Base-by-base conservation (phyloP, 1,140 invertebrate genomes). In the Drosophila sulfurigaster region DNA sequence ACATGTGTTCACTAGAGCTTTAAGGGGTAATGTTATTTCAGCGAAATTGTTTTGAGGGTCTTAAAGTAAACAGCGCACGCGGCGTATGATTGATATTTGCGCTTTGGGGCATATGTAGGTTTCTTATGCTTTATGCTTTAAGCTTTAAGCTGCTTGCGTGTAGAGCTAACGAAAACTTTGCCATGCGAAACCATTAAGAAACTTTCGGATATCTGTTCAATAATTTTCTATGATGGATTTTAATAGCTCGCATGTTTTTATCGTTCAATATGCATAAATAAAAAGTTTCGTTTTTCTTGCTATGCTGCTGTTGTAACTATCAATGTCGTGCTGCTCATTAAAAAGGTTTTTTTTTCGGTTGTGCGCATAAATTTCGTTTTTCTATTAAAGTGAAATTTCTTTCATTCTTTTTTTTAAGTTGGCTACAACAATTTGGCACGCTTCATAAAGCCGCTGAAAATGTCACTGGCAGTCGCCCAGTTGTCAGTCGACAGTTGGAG, bases 21-120 rank as follows among this genome's bases (percentile, higher is more conserved):
- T 85, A 80, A 85, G 89, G 78, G 78, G 78, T 69, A 83, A 89
- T 87, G 69, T 89, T 81, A 20, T 86, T 66, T 80, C 73, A 69
- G 54, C 28, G 75, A 78, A 85, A 86, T 79, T 86, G 78, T 82
- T 81, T 71, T 48, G 3, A 38, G 52, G 32, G 52, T 41, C 65
- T 82, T 86, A 64, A 76, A 75, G 48, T 52, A 70, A 82, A 60
- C 72, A 77, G 45, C 58, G 28, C 65, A 67, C 68, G 38, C 45
- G 48, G 60, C 58, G 62, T 66, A 74, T 88, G 83, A 87, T 83
- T 88, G 77, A 87, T 87, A 80, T 83, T 80, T 57, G 13, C 28
- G 63, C 48, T 52, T 58, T 64, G 43, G 52, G 45, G 65, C 51
- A 57, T 48, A 28, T 68, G 63, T 78, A 32, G 30, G 25, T 8